phyloP scores from a whole-genome alignment of 1,140 invertebrate species.

The Heliothis subflexa region DNA sequence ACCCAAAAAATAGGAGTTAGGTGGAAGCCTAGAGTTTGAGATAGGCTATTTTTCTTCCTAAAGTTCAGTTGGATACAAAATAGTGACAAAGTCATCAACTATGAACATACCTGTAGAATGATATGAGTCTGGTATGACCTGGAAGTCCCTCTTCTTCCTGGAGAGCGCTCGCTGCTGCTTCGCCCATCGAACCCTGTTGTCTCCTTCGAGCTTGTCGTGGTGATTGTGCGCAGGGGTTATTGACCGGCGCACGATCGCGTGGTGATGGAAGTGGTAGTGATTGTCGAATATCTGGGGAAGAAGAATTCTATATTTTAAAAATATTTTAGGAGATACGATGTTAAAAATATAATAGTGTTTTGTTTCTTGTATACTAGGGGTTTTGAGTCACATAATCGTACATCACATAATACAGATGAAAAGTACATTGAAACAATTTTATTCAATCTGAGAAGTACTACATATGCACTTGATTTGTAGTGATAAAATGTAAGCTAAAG shows the following conservation, averaged over 20 bases:
- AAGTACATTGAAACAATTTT: too few species aligned
- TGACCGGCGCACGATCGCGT: constrained; percentile 91
- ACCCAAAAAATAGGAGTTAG: too few species aligned
- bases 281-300: constrained; percentile 91
- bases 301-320: constrained; percentile 29
- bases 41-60: too few species aligned
- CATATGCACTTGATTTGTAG: too few species aligned
- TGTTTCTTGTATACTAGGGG: too few species aligned
- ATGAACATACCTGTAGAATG: constrained; percentile 66
- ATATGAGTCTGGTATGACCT: constrained; percentile 60
- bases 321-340: not conserved
- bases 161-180: constrained; percentile 90
- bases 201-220: constrained; percentile 88
- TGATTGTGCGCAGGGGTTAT: constrained; percentile 89
- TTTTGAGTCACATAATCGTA: too few species aligned
- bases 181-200: constrained; percentile 91
- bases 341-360: too few species aligned
- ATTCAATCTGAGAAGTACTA: too few species aligned
- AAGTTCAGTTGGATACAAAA: too few species aligned
- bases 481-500: too few species aligned
- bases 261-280: constrained; percentile 94
- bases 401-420: too few species aligned
- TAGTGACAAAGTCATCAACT: not conserved
- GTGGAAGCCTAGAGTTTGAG: too few species aligned
- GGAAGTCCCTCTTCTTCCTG: constrained; percentile 90